phyloP scores from a whole-genome alignment of 2,113 vertebrate species.

The Colinus virginianus region DNA sequence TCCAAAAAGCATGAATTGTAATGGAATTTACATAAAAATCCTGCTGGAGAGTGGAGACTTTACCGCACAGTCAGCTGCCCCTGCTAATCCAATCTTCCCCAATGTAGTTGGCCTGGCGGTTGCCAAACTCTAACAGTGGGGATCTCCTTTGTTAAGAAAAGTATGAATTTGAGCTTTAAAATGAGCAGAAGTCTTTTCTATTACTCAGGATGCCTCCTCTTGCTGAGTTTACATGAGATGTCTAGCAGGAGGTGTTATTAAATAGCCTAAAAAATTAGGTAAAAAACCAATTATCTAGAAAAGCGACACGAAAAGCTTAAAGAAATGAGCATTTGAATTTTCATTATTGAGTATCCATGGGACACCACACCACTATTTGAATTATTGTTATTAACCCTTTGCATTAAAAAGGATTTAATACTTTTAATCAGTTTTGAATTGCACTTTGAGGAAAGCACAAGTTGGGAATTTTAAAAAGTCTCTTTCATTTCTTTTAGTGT shows the following conservation, averaged over 20 bases:
- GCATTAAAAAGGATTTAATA: conserved; percentile 71
- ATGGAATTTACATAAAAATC: conserved; percentile 93
- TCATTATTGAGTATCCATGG: conserved; percentile 81
- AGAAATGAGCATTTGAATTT: conserved; percentile 81
- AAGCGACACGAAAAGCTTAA: conserved; percentile 78
- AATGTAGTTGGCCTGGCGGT: conserved; percentile 79
- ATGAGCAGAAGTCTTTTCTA: conserved; percentile 83
- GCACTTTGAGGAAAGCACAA: conserved; percentile 59
- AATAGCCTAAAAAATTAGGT: conserved; percentile 81
- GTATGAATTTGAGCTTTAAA: conserved; percentile 85
- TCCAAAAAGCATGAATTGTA: conserved; percentile 82
- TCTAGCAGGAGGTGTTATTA: conserved; percentile 85
- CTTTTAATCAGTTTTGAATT: conserved; percentile 78
- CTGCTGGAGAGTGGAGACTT: conserved; percentile 82
- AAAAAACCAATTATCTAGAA: conserved; percentile 80
- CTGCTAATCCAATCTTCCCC: conserved; percentile 92
- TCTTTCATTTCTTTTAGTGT: conserved; percentile 48
- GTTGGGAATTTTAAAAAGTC: conserved; percentile 45
- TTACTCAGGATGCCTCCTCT: conserved; percentile 85
- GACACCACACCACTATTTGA: conserved; percentile 71
- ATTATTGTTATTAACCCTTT: conserved; percentile 78
- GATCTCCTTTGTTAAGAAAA: conserved; percentile 85
- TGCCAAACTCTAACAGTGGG: conserved; percentile 88
- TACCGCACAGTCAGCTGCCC: conserved; percentile 83
- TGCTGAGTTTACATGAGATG: conserved; percentile 86